Conservation (phyloP, 2,888 invertebrate genomes). For the Oithona nana region DNA sequence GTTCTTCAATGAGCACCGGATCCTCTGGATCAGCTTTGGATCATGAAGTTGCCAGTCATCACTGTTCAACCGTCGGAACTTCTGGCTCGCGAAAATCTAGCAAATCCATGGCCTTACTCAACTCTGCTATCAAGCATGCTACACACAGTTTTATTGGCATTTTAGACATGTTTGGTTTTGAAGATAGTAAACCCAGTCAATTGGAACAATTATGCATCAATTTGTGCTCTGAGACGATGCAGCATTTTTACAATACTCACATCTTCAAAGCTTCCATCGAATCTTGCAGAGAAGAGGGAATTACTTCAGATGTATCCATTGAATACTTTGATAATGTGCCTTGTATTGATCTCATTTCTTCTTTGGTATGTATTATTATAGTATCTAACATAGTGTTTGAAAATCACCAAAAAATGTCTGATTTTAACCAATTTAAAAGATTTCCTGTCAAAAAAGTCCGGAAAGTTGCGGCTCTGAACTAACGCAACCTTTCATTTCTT, state of each 20-base stretch:
- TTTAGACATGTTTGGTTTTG: slow-evolving; percentile 90
- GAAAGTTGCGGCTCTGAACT: no score
- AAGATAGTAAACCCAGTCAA: slow-evolving; percentile 71
- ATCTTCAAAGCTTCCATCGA: slow-evolving; percentile 85
- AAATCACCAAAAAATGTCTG: no score
- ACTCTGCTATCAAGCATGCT: slow-evolving; percentile 76
- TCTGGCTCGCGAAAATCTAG: slow-evolving; percentile 45
- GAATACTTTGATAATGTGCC: slow-evolving; percentile 89
- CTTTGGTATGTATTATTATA: slow-evolving; percentile 44
- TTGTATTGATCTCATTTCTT: slow-evolving; percentile 83
- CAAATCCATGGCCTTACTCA: slow-evolving; percentile 73
- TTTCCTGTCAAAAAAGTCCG: no score
- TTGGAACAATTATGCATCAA: slow-evolving; percentile 86
- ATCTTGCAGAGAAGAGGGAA: slow-evolving; percentile 80
- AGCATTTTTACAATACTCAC: slow-evolving; percentile 91
- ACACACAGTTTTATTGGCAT: slow-evolving; percentile 89
- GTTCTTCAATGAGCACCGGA: slow-evolving; percentile 11
- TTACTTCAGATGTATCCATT: slow-evolving; percentile 67
- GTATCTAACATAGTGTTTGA: no score
- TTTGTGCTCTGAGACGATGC: slow-evolving; percentile 89
- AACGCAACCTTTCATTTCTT: no score
- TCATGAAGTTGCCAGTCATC: slow-evolving; percentile 65
- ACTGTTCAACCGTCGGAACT: slow-evolving; percentile 58
- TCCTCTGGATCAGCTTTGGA: slow-evolving; percentile 69
- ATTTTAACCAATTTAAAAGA: no score